Conservation (phyloP, 2,113 vertebrate species). For the Trichechus manatus region DNA sequence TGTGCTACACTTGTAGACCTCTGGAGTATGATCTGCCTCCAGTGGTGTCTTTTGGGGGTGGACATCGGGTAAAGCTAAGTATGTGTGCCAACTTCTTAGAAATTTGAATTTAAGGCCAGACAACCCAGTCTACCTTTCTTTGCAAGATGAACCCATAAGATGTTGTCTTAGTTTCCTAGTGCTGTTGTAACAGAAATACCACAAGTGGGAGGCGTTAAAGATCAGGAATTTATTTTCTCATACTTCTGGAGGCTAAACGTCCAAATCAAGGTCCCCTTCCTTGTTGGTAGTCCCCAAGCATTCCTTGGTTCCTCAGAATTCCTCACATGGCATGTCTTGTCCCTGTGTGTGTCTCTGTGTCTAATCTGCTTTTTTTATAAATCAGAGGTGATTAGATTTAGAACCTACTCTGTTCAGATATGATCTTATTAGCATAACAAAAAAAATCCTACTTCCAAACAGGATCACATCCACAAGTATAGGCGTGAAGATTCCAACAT, state of each 20-base stretch:
- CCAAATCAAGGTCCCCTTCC: no score
- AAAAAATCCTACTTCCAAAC: not conserved
- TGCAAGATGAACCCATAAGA: not conserved
- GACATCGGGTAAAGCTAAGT: no score
- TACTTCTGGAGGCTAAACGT: no score
- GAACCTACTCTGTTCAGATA: not conserved
- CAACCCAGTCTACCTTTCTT: fast-evolving
- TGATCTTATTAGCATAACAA: not conserved
- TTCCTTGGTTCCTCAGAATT: not conserved
- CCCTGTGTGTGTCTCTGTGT: not conserved
- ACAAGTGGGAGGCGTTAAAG: no score
- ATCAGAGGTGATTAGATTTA: not conserved
- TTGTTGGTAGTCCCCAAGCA: no score
- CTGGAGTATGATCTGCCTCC: not conserved
- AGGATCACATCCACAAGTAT: not conserved
- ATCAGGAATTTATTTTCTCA: no score
- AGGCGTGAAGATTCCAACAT: not conserved
- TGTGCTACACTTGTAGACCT: no score
- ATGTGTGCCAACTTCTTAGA: not conserved
- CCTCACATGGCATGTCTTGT: not conserved
- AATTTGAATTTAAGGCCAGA: fast-evolving
- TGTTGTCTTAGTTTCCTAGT: no score
- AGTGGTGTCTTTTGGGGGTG: fast-evolving
- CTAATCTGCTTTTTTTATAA: not conserved
- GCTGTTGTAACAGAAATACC: no score